Percentiles rank a stretch among this genome's conserved stretches.
Evolutionary conservation across 2,113 vertebrate species (phyloP).

Genomic region (Alligator mississippiensis): DNA sequence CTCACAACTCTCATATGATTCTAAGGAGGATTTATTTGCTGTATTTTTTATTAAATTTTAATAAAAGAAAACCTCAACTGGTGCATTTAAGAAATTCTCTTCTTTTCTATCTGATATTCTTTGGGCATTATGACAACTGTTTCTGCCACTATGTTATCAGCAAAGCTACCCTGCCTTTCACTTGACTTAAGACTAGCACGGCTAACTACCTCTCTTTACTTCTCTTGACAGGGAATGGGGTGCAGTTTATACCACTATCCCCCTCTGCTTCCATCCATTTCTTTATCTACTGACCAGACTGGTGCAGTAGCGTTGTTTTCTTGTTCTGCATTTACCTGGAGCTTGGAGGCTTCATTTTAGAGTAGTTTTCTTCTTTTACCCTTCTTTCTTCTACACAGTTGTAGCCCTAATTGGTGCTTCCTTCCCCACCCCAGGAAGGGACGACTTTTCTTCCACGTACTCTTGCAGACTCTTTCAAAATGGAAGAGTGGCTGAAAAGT

Average conservation of each 20-base stretch:
- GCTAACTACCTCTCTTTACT: not conserved
- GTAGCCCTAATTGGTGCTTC: not conserved
- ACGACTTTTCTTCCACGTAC: not conserved
- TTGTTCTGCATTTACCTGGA: not conserved
- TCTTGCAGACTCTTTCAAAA: not conserved
- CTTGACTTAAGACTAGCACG: not conserved
- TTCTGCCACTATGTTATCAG: not conserved
- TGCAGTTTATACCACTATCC: constrained; percentile 18
- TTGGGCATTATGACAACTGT: not conserved
- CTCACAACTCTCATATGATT: not conserved
- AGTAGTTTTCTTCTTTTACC: not conserved
- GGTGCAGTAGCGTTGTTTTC: not conserved
- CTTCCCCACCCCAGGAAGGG: not conserved
- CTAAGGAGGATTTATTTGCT: not conserved
- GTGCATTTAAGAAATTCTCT: not conserved
- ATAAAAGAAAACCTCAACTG: not conserved
- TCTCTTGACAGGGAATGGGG: not conserved
- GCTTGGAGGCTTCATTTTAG: not conserved
- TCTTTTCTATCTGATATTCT: not conserved
- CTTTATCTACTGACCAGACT: not conserved
- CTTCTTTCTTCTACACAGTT: not conserved
- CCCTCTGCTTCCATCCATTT: not conserved
- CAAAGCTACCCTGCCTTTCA: constrained; percentile 33
- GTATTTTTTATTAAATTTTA: not conserved
- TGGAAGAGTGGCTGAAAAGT: not conserved